A percentile compares a stretch with the other conserved stretches of the same genome.
These are phyloP conservation scores for Crotalus horridus DNA, from an alignment of 2,113 vertebrate genomes.

Conservation along the genomic window DNA sequence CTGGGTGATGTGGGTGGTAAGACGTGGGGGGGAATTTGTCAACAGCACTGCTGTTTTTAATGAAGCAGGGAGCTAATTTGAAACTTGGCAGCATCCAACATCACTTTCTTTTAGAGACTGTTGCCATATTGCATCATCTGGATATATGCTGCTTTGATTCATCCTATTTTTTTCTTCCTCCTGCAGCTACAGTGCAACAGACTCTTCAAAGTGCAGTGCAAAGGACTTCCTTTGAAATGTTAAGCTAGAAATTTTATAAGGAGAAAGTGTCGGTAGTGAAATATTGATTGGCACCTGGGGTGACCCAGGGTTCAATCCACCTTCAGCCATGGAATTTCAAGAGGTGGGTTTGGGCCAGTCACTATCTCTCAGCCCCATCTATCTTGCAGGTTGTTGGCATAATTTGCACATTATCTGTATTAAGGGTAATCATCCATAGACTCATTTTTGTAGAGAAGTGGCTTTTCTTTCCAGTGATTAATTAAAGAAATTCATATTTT, in stretches of 20 bases:
- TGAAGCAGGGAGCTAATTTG: conserved; percentile 55
- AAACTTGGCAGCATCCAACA: conserved; percentile 19
- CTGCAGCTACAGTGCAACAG: conserved; percentile 35
- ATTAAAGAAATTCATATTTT: background rate
- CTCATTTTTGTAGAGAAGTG: background rate
- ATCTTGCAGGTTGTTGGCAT: background rate
- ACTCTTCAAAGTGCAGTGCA: rapidly evolving
- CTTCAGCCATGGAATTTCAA: background rate
- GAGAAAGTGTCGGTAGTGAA: background rate
- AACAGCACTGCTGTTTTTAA: conserved; percentile 48
- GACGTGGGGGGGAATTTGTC: conserved; percentile 43
- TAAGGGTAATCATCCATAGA: background rate
- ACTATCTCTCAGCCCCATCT: background rate
- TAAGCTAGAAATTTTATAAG: background rate
- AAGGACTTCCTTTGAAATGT: rapidly evolving
- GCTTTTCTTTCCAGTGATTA: too few species aligned
- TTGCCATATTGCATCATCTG: conserved; percentile 16
- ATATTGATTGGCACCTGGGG: background rate
- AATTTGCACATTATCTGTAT: background rate
- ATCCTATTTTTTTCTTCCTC: conserved; percentile 1
- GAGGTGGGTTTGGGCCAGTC: background rate
- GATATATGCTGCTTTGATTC: background rate
- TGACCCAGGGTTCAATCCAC: background rate
- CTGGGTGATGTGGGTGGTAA: conserved; percentile 47
- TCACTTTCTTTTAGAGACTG: conserved; percentile 42